Base-by-base conservation (phyloP, 2,797 vertebrate genomes). In the Zenarchopterus dispar region DNA sequence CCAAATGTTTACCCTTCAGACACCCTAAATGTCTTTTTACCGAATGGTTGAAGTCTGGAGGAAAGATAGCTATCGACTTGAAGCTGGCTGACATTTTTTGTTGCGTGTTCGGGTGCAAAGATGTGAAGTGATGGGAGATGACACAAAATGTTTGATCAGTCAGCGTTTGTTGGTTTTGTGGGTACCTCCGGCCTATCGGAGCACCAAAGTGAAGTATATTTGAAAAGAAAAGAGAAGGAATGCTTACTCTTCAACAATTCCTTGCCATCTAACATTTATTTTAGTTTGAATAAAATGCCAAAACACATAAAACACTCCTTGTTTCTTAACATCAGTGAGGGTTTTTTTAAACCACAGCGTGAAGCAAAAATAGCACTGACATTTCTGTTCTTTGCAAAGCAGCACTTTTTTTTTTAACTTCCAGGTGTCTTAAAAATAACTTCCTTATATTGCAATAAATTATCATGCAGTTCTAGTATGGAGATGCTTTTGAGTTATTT, bases 1-100 rank as follows among this genome's bases (percentile, higher is more conserved):
- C 67, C 42, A 42, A 52, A 70, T 77, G 51, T 76, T 66, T 15
- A 68, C 65, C 58, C 49, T 52, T 73, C 44, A 23, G 55, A 55
- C 23, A 18, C 19, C 51, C 42, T 26, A 44, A 52, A 73, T 61
- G 54, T 70, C 19, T 75, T 57, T 75, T 22, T 36, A 62, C 45
- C 22, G 56, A 23, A 46, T 67, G 16, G 0, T 49, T 28, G 28
- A 39, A 65, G 52, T 56, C 57, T 47, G 24, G 13, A 36, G 44
- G 42, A 47, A 57, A 59, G 16, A 60, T n/a, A 45, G 13, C 45
- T 16, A 68, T 58, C 4, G 21, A 70, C 56, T 53, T 42, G 16
- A 43, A 28, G 53, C 41, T n/a, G 1, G 47, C 73, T 26, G 51
- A 68, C 59, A 48, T 68, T 49, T 72, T 65, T 17, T 22, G 42